Conservation (phyloP, 2,888 invertebrate species). For the Chrysotoxum bicinctum region DNA sequence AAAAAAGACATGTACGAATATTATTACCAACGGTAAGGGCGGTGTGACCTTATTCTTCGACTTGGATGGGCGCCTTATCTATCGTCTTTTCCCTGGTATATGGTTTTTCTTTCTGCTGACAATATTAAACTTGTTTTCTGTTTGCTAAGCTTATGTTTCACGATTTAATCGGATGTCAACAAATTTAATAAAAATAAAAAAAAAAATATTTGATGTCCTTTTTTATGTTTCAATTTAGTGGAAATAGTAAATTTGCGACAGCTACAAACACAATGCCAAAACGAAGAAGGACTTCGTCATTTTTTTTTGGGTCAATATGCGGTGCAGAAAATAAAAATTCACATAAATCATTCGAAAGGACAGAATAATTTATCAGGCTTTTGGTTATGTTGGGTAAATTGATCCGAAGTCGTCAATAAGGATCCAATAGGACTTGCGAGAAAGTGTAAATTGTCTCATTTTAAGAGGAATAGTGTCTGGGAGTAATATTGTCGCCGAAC, state of each 20-base stretch:
- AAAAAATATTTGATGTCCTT: conserved; percentile 47
- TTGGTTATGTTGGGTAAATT: conserved; percentile 51
- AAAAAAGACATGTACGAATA: neutral
- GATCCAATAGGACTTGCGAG: neutral
- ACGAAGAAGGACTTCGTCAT: conserved; percentile 4
- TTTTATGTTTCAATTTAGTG: conserved; percentile 71
- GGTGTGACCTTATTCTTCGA: conserved; percentile 14
- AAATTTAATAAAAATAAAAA: conserved; percentile 65
- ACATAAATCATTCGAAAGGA: conserved; percentile 49
- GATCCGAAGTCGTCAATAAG: conserved; percentile 39
- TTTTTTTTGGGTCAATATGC: conserved; percentile 11
- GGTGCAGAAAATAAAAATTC: conserved; percentile 6
- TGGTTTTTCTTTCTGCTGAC: conserved; percentile 25
- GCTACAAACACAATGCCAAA: neutral
- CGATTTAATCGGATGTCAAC: conserved; percentile 68
- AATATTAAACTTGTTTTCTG: conserved; percentile 53
- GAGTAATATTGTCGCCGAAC: neutral
- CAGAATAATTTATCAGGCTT: conserved; percentile 49
- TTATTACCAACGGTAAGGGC: neutral
- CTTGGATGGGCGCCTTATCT: conserved; percentile 16
- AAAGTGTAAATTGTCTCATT: neutral
- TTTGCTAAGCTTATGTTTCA: conserved; percentile 60
- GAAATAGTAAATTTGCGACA: conserved; percentile 53
- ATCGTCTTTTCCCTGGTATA: neutral
- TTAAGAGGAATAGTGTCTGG: neutral